phyloP scores from a whole-genome alignment of 2,113 vertebrate species.

The Tychaedon coryphoeus region DNA sequence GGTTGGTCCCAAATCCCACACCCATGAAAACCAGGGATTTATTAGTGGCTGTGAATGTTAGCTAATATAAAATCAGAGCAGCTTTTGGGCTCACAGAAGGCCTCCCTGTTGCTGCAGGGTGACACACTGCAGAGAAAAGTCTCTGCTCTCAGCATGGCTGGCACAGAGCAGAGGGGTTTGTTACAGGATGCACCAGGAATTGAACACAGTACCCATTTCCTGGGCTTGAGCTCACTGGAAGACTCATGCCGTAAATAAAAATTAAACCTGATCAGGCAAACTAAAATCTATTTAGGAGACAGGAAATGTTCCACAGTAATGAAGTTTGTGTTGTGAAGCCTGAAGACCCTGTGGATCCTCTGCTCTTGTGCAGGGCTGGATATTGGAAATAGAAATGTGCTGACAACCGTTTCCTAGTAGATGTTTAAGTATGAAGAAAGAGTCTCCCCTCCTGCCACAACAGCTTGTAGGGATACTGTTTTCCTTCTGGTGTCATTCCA shows the following conservation, averaged over 20 bases:
- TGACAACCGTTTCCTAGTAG: not conserved
- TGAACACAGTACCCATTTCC: not conserved
- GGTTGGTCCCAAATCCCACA: not conserved
- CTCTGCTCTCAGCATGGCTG: rapidly evolving
- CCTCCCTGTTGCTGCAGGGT: not conserved
- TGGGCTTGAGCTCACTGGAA: not conserved
- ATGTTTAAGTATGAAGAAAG: not conserved
- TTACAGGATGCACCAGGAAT: not conserved
- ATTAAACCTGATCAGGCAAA: not conserved
- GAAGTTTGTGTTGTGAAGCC: not conserved
- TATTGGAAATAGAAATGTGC: not conserved
- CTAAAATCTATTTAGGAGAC: not conserved
- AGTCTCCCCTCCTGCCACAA: not conserved
- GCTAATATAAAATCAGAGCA: not conserved
- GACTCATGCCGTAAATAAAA: not conserved
- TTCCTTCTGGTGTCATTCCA: not conserved
- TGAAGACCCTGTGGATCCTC: not conserved
- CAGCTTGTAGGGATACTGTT: not conserved
- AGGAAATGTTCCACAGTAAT: slow-evolving; percentile 31
- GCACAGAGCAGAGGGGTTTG: not conserved
- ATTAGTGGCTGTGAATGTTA: not conserved
- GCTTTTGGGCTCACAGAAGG: not conserved
- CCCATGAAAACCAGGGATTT: not conserved
- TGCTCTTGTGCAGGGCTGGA: not conserved
- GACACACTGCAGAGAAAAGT: not conserved